phyloP scores from a whole-genome alignment of 2,888 invertebrate species.

The Byasa hedistus region DNA sequence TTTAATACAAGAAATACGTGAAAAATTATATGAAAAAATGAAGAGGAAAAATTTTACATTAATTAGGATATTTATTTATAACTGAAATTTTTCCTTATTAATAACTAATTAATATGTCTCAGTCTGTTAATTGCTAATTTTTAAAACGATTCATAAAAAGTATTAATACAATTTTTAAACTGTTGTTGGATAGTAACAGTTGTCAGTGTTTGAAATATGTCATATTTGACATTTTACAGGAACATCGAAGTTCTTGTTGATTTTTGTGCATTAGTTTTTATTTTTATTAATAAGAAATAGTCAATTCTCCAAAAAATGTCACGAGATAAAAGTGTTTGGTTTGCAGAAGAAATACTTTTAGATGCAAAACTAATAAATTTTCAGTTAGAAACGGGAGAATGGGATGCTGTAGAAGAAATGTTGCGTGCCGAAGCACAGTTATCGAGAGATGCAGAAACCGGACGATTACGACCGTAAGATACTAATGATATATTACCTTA shows the following conservation, averaged over 20 bases:
- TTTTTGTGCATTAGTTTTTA: background rate
- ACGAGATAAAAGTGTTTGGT: constrained; percentile 78
- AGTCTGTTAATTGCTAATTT: too few relatives aligned
- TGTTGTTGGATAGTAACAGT: too few relatives aligned
- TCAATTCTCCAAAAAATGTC: constrained; percentile 52
- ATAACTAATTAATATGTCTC: too few relatives aligned
- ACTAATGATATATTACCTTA: constrained; percentile 2
- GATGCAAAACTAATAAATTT: constrained; percentile 76
- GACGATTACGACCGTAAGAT: constrained; percentile 71
- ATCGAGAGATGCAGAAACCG: constrained; percentile 73
- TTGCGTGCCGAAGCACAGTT: constrained; percentile 75
- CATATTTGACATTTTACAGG: background rate
- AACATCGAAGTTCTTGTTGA: constrained; percentile 14
- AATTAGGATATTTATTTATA: too few relatives aligned
- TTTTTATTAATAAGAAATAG: background rate
- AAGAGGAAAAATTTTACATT: too few relatives aligned
- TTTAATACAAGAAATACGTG: too few relatives aligned
- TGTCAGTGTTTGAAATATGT: too few relatives aligned
- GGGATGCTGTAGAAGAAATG: constrained; percentile 77
- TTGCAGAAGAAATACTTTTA: constrained; percentile 74
- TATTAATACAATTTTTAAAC: too few relatives aligned
- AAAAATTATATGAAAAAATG: too few relatives aligned
- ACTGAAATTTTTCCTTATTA: too few relatives aligned
- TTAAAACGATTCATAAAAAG: too few relatives aligned
- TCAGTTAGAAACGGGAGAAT: constrained; percentile 75